phyloP scores from a whole-genome alignment of 2,888 invertebrate species.

The Epistrophella euchroma region DNA sequence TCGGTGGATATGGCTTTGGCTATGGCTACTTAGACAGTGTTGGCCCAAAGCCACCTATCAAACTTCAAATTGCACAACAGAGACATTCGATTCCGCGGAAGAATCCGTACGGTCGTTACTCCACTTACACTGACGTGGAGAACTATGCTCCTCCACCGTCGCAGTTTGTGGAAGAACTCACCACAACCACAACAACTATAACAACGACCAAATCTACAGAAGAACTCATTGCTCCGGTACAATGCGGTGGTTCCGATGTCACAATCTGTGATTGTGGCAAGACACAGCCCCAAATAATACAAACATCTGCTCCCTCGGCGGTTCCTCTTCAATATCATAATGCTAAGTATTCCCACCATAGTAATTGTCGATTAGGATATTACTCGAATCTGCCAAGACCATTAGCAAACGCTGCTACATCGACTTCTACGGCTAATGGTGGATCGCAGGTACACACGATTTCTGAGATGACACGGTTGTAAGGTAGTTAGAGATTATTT shows the following conservation, averaged over 20 bases:
- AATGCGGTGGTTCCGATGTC: conserved; percentile 80
- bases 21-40: conserved; percentile 92
- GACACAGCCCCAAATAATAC: conserved; percentile 80
- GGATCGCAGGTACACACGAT: conserved; percentile 85
- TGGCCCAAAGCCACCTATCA: conserved; percentile 82
- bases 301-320: conserved; percentile 77
- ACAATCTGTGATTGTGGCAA: conserved; percentile 80
- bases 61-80: conserved; percentile 84
- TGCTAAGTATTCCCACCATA: conserved; percentile 80
- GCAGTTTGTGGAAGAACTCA: conserved; percentile 83
- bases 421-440: conserved; percentile 70
- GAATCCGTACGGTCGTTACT: conserved; percentile 83
- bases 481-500: conserved; percentile 78
- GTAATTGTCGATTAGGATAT: conserved; percentile 82
- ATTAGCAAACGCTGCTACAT: conserved; percentile 80
- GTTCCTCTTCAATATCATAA: conserved; percentile 77
- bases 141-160: conserved; percentile 84
- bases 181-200: conserved; percentile 85
- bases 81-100: conserved; percentile 84
- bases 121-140: conserved; percentile 83
- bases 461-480: conserved; percentile 89
- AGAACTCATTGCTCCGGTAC: conserved; percentile 86
- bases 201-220: conserved; percentile 92
- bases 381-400: conserved; percentile 83
- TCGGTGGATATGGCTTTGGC: conserved; percentile 94